phyloP scores from a whole-genome alignment of 2,888 invertebrate genomes.

The Thysanoteuthis rhombus region DNA sequence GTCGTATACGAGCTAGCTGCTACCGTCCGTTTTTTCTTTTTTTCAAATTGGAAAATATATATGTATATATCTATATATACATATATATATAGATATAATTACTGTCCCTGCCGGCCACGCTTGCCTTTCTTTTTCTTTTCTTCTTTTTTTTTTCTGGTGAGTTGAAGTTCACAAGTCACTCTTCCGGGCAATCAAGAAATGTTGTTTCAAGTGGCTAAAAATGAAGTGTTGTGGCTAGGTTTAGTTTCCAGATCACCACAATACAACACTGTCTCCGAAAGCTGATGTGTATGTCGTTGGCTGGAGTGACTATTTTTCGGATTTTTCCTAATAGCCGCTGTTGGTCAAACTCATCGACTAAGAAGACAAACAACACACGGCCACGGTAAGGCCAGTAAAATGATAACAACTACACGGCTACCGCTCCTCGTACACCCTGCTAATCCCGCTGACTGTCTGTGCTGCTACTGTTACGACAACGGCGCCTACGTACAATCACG shows the following conservation, averaged over 20 bases:
- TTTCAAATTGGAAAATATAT: background rate
- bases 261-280: no score
- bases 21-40: background rate
- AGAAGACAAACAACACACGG: background rate
- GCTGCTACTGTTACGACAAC: background rate
- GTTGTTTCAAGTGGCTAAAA: background rate
- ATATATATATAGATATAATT: no score
- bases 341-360: background rate
- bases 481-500: background rate
- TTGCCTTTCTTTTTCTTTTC: no score
- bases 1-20: constrained; percentile 29
- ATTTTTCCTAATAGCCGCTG: background rate
- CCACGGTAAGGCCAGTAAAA: constrained; percentile 13
- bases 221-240: background rate
- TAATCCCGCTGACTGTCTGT: constrained; percentile 30
- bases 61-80: background rate
- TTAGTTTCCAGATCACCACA: no score
- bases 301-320: background rate
- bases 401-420: background rate
- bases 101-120: constrained; percentile 12
- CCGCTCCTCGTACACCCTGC: constrained; percentile 25
- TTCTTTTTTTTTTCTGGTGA: no score
- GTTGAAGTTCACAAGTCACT: background rate
- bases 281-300: background rate
- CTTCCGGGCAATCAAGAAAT: background rate